A percentile compares a stretch with the other conserved stretches of the same genome.
phyloP scores from a whole-genome alignment of 2,113 vertebrate genomes.

The Malurus melanocephalus region DNA sequence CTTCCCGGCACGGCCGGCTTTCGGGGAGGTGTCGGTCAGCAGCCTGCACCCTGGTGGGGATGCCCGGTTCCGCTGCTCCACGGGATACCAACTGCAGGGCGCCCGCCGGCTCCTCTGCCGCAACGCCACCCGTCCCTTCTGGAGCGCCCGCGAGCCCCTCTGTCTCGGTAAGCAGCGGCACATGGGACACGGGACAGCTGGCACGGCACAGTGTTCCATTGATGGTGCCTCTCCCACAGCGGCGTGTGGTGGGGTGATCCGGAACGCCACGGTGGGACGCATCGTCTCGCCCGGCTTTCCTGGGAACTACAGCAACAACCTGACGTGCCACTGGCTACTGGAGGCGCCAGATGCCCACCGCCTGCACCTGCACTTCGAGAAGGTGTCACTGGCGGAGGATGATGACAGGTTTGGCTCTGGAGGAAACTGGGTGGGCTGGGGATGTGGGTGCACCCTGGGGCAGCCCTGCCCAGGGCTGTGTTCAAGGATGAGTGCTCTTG shows the following conservation, averaged over 20 bases:
- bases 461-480: fast-evolving
- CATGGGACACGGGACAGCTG: fast-evolving
- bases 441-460: neutral
- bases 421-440: fast-evolving
- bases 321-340: slow-evolving; percentile 95
- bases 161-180: slow-evolving; percentile 76
- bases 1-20: slow-evolving; percentile 82
- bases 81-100: slow-evolving; percentile 87
- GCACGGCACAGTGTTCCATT: fast-evolving
- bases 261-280: slow-evolving; percentile 88
- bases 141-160: slow-evolving; percentile 83
- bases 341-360: slow-evolving; percentile 85
- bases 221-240: slow-evolving; percentile 63
- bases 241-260: slow-evolving; percentile 87
- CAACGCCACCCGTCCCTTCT: slow-evolving; percentile 90
- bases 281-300: slow-evolving; percentile 92
- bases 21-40: slow-evolving; percentile 86
- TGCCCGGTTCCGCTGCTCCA: slow-evolving; percentile 84
- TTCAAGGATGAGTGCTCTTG: neutral
- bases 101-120: slow-evolving; percentile 77
- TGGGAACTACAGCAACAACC: slow-evolving; percentile 96
- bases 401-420: slow-evolving; percentile 86
- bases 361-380: slow-evolving; percentile 95
- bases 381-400: slow-evolving; percentile 94
- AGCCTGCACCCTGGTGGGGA: slow-evolving; percentile 88